Evolutionary conservation across 2,797 vertebrate species (phyloP).

Genomic region (Arctocebus calabarensis): DNA sequence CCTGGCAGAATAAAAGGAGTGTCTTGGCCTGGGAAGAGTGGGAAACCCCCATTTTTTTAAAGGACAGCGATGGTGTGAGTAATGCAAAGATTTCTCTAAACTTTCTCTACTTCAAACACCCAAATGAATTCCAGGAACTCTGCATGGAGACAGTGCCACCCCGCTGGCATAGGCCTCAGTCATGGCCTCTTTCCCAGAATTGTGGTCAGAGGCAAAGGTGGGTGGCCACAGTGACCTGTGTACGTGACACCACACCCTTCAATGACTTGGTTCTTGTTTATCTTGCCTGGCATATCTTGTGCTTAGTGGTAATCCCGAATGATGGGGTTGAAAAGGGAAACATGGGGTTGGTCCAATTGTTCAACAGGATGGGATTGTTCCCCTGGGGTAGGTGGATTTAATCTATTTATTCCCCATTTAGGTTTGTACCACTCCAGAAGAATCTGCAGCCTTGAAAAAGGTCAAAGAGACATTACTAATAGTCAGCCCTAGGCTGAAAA

Average conservation of each 20-base stretch:
- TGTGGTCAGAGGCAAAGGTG: background rate
- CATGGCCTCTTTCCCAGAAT: conserved; percentile 53
- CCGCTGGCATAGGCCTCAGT: background rate
- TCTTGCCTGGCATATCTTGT: background rate
- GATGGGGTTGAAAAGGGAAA: background rate
- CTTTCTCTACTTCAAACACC: conserved; percentile 41
- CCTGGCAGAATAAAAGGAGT: conserved; percentile 3
- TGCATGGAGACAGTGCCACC: background rate
- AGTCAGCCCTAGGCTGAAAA: conserved; percentile 14
- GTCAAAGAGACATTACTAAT: conserved; percentile 7
- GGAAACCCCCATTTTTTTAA: conserved; percentile 31
- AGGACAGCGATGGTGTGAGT: conserved; percentile 4
- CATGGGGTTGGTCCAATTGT: background rate
- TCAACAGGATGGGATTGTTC: conserved; percentile 11
- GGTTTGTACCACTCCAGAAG: background rate
- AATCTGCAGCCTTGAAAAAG: conserved; percentile 17
- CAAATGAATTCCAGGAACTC: conserved; percentile 60
- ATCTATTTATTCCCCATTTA: background rate
- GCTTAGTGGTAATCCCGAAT: background rate
- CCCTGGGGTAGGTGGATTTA: background rate
- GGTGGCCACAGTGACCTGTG: conserved; percentile 19
- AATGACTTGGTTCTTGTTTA: conserved; percentile 43
- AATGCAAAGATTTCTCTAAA: conserved; percentile 52
- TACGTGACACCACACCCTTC: background rate
- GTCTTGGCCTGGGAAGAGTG: conserved; percentile 8